Evolutionary conservation across 2,797 vertebrate genomes (phyloP).

Genomic region (Graptemys geographica): DNA sequence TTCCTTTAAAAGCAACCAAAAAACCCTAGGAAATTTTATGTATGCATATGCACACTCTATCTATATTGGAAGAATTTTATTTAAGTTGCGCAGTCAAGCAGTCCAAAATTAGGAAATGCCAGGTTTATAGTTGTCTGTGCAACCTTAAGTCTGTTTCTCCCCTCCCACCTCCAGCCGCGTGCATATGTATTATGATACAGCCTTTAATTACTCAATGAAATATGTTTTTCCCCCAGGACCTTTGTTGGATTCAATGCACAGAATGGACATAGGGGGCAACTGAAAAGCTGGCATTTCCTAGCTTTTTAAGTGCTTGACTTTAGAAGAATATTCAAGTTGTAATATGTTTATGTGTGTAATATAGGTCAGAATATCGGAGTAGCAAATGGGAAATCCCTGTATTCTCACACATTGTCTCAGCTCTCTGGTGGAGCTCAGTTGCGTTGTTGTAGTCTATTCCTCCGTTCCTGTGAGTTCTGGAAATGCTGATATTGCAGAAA

Average conservation of each 20-base stretch:
- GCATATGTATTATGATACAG: background rate
- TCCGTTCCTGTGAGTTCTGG: constrained; percentile 77
- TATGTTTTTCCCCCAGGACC: background rate
- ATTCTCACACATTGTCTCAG: constrained; percentile 62
- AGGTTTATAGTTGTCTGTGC: background rate
- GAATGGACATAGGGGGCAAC: background rate
- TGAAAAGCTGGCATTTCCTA: background rate
- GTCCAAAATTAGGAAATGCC: background rate
- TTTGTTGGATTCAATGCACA: background rate
- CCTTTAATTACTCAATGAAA: background rate
- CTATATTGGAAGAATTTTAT: background rate
- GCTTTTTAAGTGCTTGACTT: background rate
- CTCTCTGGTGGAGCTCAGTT: constrained; percentile 72
- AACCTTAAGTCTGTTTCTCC: constrained; percentile 1
- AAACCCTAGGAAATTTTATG: background rate
- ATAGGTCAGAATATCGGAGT: constrained; percentile 27
- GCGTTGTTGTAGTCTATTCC: constrained; percentile 74
- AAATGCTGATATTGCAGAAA: constrained; percentile 78
- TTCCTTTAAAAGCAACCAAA: background rate
- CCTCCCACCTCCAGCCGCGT: background rate
- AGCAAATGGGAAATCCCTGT: constrained; percentile 74
- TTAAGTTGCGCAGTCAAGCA: background rate
- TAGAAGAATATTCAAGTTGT: background rate
- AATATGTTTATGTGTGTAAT: background rate
- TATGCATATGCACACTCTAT: background rate